Evolutionary conservation across 2,888 invertebrate species (phyloP).

Genomic region (Hedychridium roseum): DNA sequence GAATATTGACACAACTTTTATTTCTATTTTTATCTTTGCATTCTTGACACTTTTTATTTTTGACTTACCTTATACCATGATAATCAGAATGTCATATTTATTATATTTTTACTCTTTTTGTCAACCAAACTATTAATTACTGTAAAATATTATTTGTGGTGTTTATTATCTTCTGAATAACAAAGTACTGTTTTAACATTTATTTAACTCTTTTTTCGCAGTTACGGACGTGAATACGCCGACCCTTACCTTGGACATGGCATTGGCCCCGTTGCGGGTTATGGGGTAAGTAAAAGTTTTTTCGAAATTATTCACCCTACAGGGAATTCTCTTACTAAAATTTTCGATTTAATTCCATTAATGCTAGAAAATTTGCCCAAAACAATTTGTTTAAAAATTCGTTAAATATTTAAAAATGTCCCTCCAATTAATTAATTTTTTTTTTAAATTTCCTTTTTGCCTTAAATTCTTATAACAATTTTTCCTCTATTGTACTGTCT

Average conservation of each 20-base stretch:
- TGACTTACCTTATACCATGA: background rate
- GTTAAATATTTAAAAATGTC: background rate
- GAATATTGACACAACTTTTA: background rate
- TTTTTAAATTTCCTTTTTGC: too few species aligned
- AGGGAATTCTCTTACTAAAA: background rate
- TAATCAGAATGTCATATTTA: too few species aligned
- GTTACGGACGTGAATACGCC: constrained; percentile 89
- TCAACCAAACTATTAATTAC: too few species aligned
- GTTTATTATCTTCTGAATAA: too few species aligned
- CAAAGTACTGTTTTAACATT: too few species aligned
- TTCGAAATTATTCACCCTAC: constrained; percentile 1
- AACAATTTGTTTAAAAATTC: background rate
- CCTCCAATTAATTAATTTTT: too few species aligned
- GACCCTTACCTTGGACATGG: constrained; percentile 95
- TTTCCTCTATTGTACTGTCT: too few species aligned
- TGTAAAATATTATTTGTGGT: too few species aligned
- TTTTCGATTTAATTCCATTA: too few species aligned
- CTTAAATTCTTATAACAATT: too few species aligned
- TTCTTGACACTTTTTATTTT: constrained; percentile 5
- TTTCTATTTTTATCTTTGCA: constrained; percentile 1
- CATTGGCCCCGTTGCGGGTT: constrained; percentile 95
- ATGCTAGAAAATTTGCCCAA: background rate
- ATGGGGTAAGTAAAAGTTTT: constrained; percentile 78
- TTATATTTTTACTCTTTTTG: too few species aligned
- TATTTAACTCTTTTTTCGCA: constrained; percentile 64